These are phyloP conservation scores for Agrilus planipennis DNA, from an alignment of 1,140 invertebrate genomes.

Conservation along the genomic window DNA sequence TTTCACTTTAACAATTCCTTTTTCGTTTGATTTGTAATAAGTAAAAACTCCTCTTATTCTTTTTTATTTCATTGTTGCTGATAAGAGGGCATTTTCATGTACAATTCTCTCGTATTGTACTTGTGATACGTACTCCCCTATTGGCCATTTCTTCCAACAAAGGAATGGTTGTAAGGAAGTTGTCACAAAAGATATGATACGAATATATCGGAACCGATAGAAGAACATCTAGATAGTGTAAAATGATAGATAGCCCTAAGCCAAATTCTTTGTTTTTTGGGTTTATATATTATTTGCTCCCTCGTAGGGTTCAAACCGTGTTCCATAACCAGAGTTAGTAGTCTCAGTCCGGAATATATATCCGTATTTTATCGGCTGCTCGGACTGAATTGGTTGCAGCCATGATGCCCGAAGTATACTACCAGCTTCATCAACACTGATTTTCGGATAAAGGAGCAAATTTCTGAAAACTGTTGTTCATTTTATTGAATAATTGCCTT, in stretches of 20 bases:
- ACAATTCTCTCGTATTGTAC: conserved; percentile 1
- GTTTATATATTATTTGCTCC: not conserved
- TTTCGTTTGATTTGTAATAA: not conserved
- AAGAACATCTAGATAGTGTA: not conserved
- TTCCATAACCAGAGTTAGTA: not conserved
- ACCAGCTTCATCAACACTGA: conserved; percentile 24
- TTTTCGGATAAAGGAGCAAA: conserved; percentile 8
- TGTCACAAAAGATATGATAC: not conserved
- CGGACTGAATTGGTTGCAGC: conserved; percentile 1
- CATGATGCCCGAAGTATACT: conserved; percentile 24
- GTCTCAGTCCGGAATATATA: not conserved
- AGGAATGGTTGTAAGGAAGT: not conserved
- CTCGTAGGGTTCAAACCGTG: conserved; percentile 3
- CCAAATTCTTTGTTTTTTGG: conserved; percentile 2
- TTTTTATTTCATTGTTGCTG: not conserved
- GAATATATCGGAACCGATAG: not conserved
- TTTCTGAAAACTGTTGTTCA: not conserved
- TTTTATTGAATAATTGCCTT: not conserved
- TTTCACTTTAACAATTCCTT: too few relatives aligned
- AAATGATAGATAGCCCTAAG: not conserved
- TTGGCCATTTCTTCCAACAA: not conserved
- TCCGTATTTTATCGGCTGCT: not conserved
- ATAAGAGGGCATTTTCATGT: not conserved
- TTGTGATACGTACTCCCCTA: not conserved
- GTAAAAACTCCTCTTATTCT: not conserved